A percentile compares a stretch with the other conserved stretches of the same genome.
These are phyloP conservation scores for Pharmacophagus antenor DNA, from an alignment of 2,888 invertebrate species.

Conservation along the genomic window DNA sequence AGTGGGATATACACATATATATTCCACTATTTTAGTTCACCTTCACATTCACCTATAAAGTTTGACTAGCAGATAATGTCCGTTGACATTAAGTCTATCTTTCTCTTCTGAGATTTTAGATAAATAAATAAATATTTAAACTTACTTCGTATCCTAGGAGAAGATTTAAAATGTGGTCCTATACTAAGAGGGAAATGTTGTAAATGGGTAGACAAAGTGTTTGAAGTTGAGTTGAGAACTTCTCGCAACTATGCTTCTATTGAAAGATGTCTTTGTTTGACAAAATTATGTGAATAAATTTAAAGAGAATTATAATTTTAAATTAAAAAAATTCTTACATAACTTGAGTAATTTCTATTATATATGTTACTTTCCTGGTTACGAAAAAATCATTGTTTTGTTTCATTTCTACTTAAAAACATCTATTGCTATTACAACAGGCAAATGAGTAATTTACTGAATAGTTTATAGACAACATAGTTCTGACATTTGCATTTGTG, in stretches of 20 bases:
- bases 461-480: slow-evolving; percentile 59
- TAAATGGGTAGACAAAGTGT: slow-evolving; percentile 26
- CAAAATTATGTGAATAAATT: background rate
- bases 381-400: slow-evolving; percentile 76
- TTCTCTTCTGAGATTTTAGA: no score
- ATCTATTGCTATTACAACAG: slow-evolving; percentile 64
- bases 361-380: slow-evolving; percentile 79
- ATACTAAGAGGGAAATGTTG: slow-evolving; percentile 30
- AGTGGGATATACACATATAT: no score
- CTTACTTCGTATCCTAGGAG: slow-evolving; percentile 2
- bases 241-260: slow-evolving; percentile 19
- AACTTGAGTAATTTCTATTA: slow-evolving; percentile 74
- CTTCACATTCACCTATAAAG: no score
- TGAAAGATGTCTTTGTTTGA: slow-evolving; percentile 12
- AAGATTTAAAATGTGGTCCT: slow-evolving; percentile 26
- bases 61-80: no score
- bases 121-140: no score
- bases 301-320: no score
- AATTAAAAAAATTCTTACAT: slow-evolving; percentile 56
- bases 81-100: no score
- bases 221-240: slow-evolving; percentile 26
- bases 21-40: no score
- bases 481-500: slow-evolving; percentile 56
- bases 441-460: slow-evolving; percentile 70
- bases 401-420: slow-evolving; percentile 64